These are phyloP conservation scores for Leuctra nigra DNA, from an alignment of 2,888 invertebrate genomes.

Conservation along the genomic window DNA sequence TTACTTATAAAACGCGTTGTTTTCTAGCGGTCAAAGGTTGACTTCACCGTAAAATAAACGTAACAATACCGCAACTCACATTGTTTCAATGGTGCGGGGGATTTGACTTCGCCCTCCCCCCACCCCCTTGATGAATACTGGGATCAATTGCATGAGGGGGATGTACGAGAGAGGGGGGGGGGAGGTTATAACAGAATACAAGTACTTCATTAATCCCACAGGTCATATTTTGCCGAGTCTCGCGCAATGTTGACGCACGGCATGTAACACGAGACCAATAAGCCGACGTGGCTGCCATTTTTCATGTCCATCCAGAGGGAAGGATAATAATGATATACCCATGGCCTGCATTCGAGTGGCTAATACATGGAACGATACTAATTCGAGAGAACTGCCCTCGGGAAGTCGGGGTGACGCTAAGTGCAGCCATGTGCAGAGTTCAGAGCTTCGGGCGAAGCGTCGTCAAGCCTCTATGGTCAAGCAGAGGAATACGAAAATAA, in stretches of 20 bases:
- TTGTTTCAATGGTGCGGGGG: background rate
- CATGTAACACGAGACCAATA: slow-evolving; percentile 8
- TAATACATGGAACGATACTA: too few species aligned
- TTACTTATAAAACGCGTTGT: too few species aligned
- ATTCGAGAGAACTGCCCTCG: too few species aligned
- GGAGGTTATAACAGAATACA: slow-evolving; percentile 28
- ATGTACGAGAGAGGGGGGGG: slow-evolving; percentile 13
- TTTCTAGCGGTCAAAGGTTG: too few species aligned
- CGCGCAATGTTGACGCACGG: slow-evolving; percentile 18
- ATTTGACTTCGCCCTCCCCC: background rate
- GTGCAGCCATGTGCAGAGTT: too few species aligned
- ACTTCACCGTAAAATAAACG: too few species aligned
- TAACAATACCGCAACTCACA: too few species aligned
- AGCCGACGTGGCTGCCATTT: background rate
- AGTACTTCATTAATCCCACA: slow-evolving; percentile 35
- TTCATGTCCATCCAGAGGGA: background rate
- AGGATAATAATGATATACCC: slow-evolving; percentile 9
- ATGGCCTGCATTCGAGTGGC: too few species aligned
- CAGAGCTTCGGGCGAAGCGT: too few species aligned
- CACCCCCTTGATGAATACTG: background rate
- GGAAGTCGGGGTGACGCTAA: too few species aligned
- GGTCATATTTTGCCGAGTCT: slow-evolving; percentile 33
- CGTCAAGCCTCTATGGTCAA: too few species aligned
- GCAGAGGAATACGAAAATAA: too few species aligned
- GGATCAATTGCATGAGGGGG: slow-evolving; percentile 12